phyloP scores from a whole-genome alignment of 2,797 vertebrate genomes.

The Helicolenus hilgendorfi region DNA sequence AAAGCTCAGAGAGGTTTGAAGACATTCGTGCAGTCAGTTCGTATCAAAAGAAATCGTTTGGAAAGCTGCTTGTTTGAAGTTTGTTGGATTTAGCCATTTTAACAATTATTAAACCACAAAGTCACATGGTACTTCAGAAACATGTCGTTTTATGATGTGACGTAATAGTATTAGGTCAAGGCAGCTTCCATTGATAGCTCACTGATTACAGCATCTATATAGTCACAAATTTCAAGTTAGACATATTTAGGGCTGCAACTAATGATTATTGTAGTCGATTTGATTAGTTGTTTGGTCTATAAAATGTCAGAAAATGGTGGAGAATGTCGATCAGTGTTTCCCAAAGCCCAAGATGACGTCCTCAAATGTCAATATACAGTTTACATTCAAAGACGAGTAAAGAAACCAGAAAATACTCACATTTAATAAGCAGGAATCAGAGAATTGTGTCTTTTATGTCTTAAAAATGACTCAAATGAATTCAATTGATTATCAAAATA shows the following conservation, averaged over 20 bases:
- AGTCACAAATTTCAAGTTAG: not conserved
- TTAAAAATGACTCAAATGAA: too few species aligned
- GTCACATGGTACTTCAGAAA: not conserved
- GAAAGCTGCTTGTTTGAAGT: not conserved
- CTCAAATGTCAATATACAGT: too few species aligned
- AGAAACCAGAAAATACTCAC: too few species aligned
- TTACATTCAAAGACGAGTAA: too few species aligned
- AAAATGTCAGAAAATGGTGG: too few species aligned
- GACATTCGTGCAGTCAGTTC: not conserved
- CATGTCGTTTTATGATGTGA: not conserved
- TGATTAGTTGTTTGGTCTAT: too few species aligned
- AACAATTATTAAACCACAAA: not conserved
- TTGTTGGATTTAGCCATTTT: not conserved
- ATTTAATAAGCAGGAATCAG: too few species aligned
- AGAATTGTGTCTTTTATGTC: too few species aligned
- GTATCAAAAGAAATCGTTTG: not conserved
- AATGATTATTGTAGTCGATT: too few species aligned
- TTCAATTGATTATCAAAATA: too few species aligned
- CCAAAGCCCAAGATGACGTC: too few species aligned
- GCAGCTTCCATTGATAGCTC: not conserved
- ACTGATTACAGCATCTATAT: not conserved
- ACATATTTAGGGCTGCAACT: not conserved
- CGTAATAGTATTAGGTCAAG: not conserved
- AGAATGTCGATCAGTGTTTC: too few species aligned
- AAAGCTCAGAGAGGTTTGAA: not conserved